Conservation (phyloP, 2,113 vertebrate species). For the Alligator sinensis region DNA sequence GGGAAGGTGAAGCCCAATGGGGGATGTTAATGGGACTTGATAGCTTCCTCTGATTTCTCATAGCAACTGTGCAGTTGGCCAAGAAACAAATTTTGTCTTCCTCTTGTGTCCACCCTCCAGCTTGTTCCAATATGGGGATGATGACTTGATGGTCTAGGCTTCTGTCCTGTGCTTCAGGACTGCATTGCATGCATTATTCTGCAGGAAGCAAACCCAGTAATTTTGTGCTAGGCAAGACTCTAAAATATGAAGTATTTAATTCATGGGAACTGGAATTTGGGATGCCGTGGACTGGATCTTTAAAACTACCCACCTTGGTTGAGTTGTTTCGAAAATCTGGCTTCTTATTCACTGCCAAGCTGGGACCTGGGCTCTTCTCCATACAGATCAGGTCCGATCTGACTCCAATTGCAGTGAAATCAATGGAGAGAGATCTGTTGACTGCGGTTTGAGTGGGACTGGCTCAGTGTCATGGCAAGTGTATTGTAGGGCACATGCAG, state of each 20-base stretch:
- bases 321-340: not conserved
- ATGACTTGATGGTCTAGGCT: not conserved
- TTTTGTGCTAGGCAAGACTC: not conserved
- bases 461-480: not conserved
- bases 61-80: not conserved
- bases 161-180: not conserved
- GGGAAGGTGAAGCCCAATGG: not conserved
- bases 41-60: not conserved
- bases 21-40: not conserved
- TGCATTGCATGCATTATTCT: not conserved
- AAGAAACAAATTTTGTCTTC: not conserved
- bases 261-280: not conserved
- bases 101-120: not conserved
- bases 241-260: not conserved
- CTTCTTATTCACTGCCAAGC: not conserved
- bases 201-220: not conserved
- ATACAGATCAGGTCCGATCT: not conserved
- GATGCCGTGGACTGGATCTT: not conserved
- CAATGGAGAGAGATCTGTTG: not conserved
- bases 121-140: not conserved
- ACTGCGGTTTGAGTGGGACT: not conserved
- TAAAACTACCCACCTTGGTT: too few species aligned
- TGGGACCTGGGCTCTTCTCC: not conserved
- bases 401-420: not conserved
- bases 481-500: fast-evolving